Base-by-base conservation (phyloP, 53 echinoderm and acorn worm genomes). In the Paelopatides confundens region DNA sequence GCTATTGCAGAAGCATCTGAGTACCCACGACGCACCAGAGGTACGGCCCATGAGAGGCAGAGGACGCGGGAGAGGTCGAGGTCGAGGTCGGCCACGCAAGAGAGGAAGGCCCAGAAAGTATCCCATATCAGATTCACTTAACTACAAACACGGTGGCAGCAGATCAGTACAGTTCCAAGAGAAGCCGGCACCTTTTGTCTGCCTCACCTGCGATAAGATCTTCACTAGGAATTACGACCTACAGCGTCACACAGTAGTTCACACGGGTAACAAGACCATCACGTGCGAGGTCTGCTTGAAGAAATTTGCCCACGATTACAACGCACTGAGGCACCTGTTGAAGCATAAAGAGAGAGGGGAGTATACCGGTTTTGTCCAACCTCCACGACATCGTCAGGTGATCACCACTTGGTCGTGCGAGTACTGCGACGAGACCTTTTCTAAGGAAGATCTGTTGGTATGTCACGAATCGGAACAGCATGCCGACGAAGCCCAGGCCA, bases 261-360 rank as follows among this genome's bases (percentile, higher is more conserved):
- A 96, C 67, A 93, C 95, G 1, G 97, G 95, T 1, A 95, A 96
- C 88, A 96, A 96, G 79, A 96, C 93, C 30, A 95, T 95, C 90
- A 95, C 93, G 23, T 96, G 97, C 31, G 89, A 93, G 43, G 85
- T 96, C 31, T 96, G 97, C 78, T 86, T 95, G 32, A 96, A 96
- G 88, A 90, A 91, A 7, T 96, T 96, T 90, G 93, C 97, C 23
- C 97, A 96, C 52, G 89, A 91, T 14, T 95, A 96, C 87, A 96
- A 96, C 62, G 91, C 92, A 26, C 89, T 93, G 37, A 40, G 97
- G 26, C 97, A 96, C 86, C 85, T 96, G 90, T 63, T 90, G 54
- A 83, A 90, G 47, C 97, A 96, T 46, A 92, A 95, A 31, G 97
- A 96, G 84, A 91, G 90, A 66, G 96, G 96, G 0, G 96, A 96